phyloP scores from a whole-genome alignment of 2,888 invertebrate species.

The Tyria jacobaeae region DNA sequence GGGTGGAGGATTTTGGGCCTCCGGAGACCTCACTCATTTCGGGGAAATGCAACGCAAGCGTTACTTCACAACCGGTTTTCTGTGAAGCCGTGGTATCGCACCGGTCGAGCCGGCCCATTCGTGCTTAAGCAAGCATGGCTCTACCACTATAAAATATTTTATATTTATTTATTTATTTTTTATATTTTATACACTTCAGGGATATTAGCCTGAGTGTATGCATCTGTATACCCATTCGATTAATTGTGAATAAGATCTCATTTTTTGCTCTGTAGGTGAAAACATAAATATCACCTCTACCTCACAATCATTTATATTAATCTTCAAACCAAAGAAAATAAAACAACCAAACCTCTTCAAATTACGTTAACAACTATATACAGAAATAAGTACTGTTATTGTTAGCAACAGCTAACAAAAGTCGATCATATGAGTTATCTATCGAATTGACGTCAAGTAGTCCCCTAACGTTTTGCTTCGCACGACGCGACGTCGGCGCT shows the following conservation, averaged over 20 bases:
- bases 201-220: too few relatives aligned
- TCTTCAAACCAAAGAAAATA: background rate
- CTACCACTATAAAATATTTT: too few relatives aligned
- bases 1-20: too few relatives aligned
- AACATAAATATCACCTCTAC: background rate
- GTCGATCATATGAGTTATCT: slow-evolving; percentile 10
- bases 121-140: too few relatives aligned
- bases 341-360: background rate
- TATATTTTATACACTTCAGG: too few relatives aligned
- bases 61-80: too few relatives aligned
- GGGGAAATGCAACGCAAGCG: too few relatives aligned
- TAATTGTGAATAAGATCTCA: background rate
- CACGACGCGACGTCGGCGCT: slow-evolving; percentile 2
- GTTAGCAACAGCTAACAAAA: slow-evolving; percentile 10
- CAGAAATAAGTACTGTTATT: slow-evolving; percentile 6
- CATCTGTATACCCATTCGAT: too few relatives aligned
- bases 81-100: too few relatives aligned
- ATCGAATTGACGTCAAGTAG: background rate
- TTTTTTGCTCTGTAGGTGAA: background rate
- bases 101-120: too few relatives aligned
- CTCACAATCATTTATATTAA: background rate
- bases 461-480: background rate
- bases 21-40: too few relatives aligned
- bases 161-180: too few relatives aligned
- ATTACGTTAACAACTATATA: background rate